Evolutionary conservation across 2,113 vertebrate genomes (phyloP).

Genomic region (Neotragus moschatus): DNA sequence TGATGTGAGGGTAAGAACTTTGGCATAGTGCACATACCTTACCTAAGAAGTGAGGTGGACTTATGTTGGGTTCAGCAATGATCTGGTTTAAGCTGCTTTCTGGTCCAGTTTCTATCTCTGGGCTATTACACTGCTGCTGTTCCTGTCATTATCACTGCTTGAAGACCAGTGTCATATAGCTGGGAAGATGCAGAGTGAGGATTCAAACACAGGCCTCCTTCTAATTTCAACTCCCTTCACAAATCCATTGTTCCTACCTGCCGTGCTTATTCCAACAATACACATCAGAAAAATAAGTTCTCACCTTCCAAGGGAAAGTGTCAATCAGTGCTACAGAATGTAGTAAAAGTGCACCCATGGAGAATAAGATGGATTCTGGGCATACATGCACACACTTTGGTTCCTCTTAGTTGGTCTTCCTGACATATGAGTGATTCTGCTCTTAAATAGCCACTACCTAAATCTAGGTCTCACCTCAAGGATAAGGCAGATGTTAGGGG

Average conservation of each 20-base stretch:
- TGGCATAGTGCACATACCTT: conserved; percentile 78
- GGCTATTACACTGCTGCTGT: conserved; percentile 64
- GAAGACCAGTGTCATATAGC: conserved; percentile 64
- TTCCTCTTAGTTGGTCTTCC: not conserved
- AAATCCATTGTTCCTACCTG: not conserved
- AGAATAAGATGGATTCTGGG: not conserved
- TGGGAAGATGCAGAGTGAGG: not conserved
- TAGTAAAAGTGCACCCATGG: not conserved
- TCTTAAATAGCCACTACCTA: not conserved
- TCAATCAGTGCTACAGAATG: not conserved
- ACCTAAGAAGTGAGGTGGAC: conserved; percentile 68
- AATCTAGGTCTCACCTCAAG: not conserved
- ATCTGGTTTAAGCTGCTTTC: conserved; percentile 67
- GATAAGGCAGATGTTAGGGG: not conserved
- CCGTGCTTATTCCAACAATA: not conserved
- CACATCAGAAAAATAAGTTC: not conserved
- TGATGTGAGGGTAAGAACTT: conserved; percentile 85
- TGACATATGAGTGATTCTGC: not conserved
- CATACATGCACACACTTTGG: not conserved
- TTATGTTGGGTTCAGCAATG: conserved; percentile 63
- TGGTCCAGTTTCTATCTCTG: not conserved
- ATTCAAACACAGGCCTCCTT: not conserved
- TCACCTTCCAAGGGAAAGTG: not conserved
- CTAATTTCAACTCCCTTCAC: not conserved
- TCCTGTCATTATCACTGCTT: conserved; percentile 77